Conservation (phyloP, 2,888 invertebrate species). For the Steromphala cineraria region DNA sequence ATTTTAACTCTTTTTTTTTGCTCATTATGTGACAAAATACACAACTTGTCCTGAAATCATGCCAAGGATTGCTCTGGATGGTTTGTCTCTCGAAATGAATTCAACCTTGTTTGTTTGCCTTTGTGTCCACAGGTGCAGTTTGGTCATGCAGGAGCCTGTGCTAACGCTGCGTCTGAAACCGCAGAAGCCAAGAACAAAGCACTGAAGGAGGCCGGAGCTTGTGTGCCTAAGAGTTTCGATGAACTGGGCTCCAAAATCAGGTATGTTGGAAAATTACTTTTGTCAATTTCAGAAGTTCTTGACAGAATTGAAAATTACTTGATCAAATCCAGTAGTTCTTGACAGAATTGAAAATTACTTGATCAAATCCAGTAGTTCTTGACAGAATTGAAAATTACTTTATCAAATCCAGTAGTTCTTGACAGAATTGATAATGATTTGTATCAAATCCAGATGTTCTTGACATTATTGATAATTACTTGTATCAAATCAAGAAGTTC, state of each 20-base stretch:
- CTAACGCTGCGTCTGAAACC: slow-evolving; percentile 94
- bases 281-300: too few species aligned
- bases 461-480: background rate
- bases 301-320: too few species aligned
- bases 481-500: background rate
- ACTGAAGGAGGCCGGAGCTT: slow-evolving; percentile 87
- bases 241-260: slow-evolving; percentile 87
- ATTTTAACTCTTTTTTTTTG: too few species aligned
- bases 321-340: too few species aligned
- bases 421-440: background rate
- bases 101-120: background rate
- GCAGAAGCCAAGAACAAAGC: slow-evolving; percentile 94
- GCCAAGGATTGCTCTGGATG: too few species aligned
- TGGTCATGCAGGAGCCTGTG: slow-evolving; percentile 99
- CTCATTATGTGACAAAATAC: too few species aligned
- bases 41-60: too few species aligned
- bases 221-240: slow-evolving; percentile 95
- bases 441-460: background rate
- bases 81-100: too few species aligned
- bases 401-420: background rate
- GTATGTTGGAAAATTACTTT: too few species aligned
- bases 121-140: slow-evolving; percentile 86
- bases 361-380: background rate
- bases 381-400: background rate
- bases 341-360: background rate